Evolutionary conservation across 2,888 invertebrate genomes (phyloP).

Genomic region (Paralinhomoeus sp.): DNA sequence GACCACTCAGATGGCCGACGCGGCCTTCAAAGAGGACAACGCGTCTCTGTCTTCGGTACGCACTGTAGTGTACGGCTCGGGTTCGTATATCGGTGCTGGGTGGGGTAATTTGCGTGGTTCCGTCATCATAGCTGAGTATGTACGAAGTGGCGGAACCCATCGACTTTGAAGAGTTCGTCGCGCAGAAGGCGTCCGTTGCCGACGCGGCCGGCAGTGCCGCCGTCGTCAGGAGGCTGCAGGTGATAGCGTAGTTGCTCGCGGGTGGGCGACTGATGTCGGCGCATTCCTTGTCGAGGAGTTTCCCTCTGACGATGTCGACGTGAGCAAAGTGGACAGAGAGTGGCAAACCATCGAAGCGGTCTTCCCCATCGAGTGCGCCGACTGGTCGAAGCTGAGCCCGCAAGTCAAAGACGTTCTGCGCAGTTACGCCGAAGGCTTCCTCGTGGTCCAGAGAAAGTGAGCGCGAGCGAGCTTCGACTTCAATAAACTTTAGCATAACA

Average conservation of each 20-base stretch:
- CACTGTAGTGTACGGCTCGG: no score
- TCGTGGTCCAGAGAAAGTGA: slow-evolving; percentile 3
- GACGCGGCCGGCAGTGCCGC: background rate
- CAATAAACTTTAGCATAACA: no score
- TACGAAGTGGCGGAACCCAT: slow-evolving; percentile 5
- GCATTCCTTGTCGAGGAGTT: slow-evolving; percentile 13
- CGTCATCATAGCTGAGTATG: background rate
- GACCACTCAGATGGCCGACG: no score
- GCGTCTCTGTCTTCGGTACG: no score
- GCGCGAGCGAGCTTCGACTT: no score
- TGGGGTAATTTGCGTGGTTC: no score
- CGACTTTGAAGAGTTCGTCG: slow-evolving; percentile 4
- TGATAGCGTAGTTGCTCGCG: no score
- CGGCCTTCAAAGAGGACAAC: no score
- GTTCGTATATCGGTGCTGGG: no score
- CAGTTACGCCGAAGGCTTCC: background rate
- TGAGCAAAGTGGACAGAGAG: slow-evolving; percentile 7
- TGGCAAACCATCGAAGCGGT: slow-evolving; percentile 6
- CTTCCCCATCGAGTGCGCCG: no score
- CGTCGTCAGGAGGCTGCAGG: background rate
- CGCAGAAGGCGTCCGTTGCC: background rate
- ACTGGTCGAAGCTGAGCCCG: background rate
- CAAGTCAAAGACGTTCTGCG: background rate
- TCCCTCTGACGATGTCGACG: slow-evolving; percentile 17
- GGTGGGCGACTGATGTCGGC: no score